Evolutionary conservation across 2,797 vertebrate genomes (phyloP), one percentile per base, ranked within the genome.

Genomic region (Leucoraja ocellata): DNA sequence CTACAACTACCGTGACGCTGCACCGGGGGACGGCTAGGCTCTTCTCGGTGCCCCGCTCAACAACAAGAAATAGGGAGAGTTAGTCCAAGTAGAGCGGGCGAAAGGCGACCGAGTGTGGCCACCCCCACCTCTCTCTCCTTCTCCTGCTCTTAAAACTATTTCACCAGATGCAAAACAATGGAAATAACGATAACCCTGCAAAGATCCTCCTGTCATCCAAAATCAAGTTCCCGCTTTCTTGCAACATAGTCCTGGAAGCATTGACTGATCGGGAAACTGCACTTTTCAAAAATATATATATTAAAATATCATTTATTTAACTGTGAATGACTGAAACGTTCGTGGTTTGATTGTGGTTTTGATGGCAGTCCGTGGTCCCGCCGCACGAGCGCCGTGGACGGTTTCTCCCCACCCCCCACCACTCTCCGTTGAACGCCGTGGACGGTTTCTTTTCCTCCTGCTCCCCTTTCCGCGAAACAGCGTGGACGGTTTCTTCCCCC

Each of bases 1-100:
- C 97, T 97, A 97, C 97, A 97, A 94, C 93, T 95, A 96, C 96
- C 96, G 95, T 95, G 95, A 94, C 92, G 76, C 94, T 58, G 94
- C 93, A 95, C 86, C 39, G 94, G 94, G 94, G 46, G 94, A 93
- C 94, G 95, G 71, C 2, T 11, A 18, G n/a, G 5, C 18, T 16
- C 25, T 88, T 88, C 32, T 88, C 84, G n/a, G 84, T 16, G 8
- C 32, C 71, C 28, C 61, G 46, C 46, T 46, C 46, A 46, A 46
- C 46, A 46, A 46, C 1, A 68, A 88, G 18, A 88, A 46, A 46
- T 36, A 0, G 14, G 6, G n/a, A 88, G 7, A 14, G 58, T 86
- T 63, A n/a, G 83, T 88, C n/a, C n/a, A 18, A 86, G 83, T 8
- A 61, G 46, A 83, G 83, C 9, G 54, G 5, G 0, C 10, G 11